Conservation (phyloP, 2,888 invertebrate genomes). For the Labia minor region DNA sequence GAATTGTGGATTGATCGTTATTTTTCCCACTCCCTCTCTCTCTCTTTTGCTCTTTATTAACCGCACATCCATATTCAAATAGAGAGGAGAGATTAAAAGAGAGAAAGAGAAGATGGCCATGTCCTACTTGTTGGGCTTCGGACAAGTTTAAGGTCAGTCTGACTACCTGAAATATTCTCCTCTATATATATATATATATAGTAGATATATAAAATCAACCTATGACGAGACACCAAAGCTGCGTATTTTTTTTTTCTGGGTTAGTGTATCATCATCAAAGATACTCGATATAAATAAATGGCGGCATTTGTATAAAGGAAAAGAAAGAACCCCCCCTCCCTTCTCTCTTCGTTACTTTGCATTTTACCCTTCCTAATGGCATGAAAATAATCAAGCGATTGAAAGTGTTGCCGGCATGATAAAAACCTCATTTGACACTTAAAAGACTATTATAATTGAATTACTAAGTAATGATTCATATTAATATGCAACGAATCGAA, state of each 20-base stretch:
- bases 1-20: too few relatives aligned
- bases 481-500: too few relatives aligned
- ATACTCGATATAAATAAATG: neutral
- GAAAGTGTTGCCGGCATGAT: too few relatives aligned
- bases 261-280: neutral
- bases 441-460: too few relatives aligned
- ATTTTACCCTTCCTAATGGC: too few relatives aligned
- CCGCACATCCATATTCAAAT: neutral
- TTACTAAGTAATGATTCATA: too few relatives aligned
- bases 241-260: neutral
- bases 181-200: neutral
- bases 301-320: neutral
- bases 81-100: neutral
- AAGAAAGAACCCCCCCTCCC: neutral
- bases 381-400: too few relatives aligned
- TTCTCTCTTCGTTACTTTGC: too few relatives aligned
- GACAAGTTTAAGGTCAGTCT: neutral
- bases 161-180: neutral
- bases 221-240: neutral
- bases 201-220: neutral
- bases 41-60: too few relatives aligned
- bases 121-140: neutral
- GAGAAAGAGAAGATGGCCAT: constrained; percentile 1
- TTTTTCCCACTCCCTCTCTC: too few relatives aligned
- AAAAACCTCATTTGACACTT: neutral